Conservation (phyloP, 2,113 vertebrate genomes). For the Colaptes auratus region DNA sequence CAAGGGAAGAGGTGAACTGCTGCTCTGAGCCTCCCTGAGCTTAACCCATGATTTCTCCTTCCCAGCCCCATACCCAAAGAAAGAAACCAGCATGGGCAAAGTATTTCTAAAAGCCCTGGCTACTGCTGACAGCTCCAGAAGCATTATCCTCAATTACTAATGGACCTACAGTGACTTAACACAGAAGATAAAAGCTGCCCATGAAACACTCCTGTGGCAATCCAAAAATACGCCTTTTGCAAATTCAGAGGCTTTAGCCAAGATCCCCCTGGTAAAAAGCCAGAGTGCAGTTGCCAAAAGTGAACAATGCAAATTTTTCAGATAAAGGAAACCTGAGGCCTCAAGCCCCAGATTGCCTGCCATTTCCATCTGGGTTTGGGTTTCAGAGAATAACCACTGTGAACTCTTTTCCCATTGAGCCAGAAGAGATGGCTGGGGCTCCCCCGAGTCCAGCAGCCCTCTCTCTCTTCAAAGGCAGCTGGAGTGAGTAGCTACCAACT, state of each 20-base stretch:
- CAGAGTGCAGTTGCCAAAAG: background rate
- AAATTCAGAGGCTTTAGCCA: constrained; percentile 29
- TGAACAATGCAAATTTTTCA: constrained; percentile 27
- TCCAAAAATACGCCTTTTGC: background rate
- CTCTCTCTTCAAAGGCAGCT: background rate
- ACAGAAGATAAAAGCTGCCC: background rate
- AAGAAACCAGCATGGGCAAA: background rate
- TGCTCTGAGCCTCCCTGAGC: background rate
- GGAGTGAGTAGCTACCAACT: background rate
- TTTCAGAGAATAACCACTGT: background rate
- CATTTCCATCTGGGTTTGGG: background rate
- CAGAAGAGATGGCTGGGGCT: background rate
- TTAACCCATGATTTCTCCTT: background rate
- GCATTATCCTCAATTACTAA: background rate
- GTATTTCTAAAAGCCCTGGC: background rate
- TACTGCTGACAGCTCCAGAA: background rate
- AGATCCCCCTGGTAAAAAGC: background rate
- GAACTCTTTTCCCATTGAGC: background rate
- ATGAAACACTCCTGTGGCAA: background rate
- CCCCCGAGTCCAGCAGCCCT: background rate
- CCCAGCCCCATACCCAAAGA: background rate
- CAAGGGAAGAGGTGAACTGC: background rate
- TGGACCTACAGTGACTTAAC: background rate
- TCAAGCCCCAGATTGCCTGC: background rate
- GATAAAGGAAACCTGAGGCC: constrained; percentile 37